These are phyloP conservation scores for Lepidocyrtoides sp. DNA, from an alignment of 2,888 invertebrate species.

Conservation along the genomic window DNA sequence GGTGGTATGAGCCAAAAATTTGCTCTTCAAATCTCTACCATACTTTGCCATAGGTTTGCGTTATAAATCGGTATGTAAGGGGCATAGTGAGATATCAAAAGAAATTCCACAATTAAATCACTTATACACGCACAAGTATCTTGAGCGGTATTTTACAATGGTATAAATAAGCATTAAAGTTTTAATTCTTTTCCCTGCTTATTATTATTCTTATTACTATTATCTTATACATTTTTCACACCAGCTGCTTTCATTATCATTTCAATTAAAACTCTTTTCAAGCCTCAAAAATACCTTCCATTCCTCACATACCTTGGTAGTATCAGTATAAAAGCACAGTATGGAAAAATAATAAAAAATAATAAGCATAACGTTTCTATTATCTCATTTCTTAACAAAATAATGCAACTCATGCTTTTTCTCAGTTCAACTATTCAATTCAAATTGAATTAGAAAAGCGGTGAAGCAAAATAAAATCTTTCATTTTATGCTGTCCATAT, in stretches of 20 bases:
- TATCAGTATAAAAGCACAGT: not conserved
- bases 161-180: not conserved
- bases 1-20: not conserved
- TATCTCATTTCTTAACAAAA: not conserved
- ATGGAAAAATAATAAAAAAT: not conserved
- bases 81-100: not conserved
- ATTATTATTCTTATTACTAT: conserved; percentile 1
- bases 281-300: not conserved
- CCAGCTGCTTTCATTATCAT: conserved; percentile 38
- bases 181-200: not conserved
- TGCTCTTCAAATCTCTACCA: too few species aligned
- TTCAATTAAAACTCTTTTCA: conserved; percentile 54
- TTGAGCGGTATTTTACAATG: not conserved
- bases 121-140: conserved; percentile 45
- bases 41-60: too few species aligned
- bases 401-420: conserved; percentile 53
- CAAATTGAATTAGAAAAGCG: conserved; percentile 43
- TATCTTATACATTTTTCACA: conserved; percentile 29
- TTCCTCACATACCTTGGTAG: conserved; percentile 47
- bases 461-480: conserved; percentile 12
- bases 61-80: not conserved
- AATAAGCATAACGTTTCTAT: conserved; percentile 30
- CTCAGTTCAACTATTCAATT: conserved; percentile 44
- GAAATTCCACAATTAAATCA: conserved; percentile 59
- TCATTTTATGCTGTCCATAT: not conserved